Percentiles rank a stretch among this genome's conserved stretches.
phyloP scores from a whole-genome alignment of 2,113 vertebrate genomes.

The Stictonetta naevosa region DNA sequence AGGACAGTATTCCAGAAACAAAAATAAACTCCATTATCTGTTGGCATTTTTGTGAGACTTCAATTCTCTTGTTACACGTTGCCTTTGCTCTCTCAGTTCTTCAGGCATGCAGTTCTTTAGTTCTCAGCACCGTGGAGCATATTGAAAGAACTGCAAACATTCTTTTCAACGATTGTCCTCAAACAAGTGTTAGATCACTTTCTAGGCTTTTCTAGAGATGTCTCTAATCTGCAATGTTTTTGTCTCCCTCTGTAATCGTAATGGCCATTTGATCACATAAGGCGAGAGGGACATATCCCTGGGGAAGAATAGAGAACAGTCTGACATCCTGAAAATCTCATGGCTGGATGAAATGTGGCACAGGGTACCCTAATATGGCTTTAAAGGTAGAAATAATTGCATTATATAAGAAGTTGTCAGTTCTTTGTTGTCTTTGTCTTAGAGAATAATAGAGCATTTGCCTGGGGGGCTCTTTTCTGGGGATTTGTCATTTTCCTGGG shows the following conservation, averaged over 20 bases:
- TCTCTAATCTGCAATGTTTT: background rate
- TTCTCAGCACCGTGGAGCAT: background rate
- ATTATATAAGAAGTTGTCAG: background rate
- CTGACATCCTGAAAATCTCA: background rate
- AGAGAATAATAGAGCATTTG: background rate
- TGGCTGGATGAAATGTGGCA: background rate
- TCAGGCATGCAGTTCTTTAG: background rate
- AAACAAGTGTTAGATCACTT: background rate
- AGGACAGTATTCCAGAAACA: background rate
- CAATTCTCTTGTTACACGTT: background rate
- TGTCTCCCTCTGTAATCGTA: background rate
- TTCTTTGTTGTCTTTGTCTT: conserved; percentile 28
- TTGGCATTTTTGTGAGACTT: background rate
- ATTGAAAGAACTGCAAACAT: background rate
- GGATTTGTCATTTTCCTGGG: background rate
- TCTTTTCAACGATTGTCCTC: background rate
- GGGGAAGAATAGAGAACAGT: background rate
- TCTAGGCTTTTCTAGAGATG: background rate
- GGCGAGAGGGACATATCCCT: background rate
- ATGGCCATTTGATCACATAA: background rate
- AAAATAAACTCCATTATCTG: background rate
- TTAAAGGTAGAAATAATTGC: conserved; percentile 25
- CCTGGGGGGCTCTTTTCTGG: background rate
- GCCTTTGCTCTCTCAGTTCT: background rate
- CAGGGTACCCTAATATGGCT: background rate